phyloP scores from a whole-genome alignment of 2,113 vertebrate genomes.

The Pygoscelis antarcticus region DNA sequence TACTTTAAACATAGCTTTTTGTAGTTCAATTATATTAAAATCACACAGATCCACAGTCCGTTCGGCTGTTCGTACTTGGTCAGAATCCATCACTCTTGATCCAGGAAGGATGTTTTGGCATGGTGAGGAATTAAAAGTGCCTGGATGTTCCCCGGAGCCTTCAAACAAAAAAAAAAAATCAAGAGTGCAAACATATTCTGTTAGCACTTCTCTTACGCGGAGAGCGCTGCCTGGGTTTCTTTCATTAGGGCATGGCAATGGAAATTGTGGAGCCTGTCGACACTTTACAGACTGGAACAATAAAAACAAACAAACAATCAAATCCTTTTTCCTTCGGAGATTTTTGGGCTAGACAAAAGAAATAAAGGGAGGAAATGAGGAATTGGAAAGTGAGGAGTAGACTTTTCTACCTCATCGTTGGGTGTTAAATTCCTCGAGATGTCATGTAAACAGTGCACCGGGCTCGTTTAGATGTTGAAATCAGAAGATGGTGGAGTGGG shows the following conservation, averaged over 20 bases:
- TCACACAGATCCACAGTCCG: not conserved
- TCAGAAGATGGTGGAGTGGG: not conserved
- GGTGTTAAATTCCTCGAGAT: not conserved
- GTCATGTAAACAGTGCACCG: fast-evolving
- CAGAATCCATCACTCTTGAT: not conserved
- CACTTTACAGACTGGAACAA: not conserved
- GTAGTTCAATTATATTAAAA: not conserved
- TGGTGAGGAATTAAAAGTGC: not conserved
- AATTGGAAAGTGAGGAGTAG: not conserved
- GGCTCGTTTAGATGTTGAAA: not conserved
- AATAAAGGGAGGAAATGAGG: not conserved
- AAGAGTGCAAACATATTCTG: conserved; percentile 16
- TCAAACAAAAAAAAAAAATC: not conserved
- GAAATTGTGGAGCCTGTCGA: conserved; percentile 23
- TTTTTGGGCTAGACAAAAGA: not conserved
- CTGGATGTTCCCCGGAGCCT: not conserved
- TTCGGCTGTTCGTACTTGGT: not conserved
- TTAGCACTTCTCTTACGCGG: not conserved
- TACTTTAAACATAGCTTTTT: not conserved
- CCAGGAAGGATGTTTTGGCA: not conserved
- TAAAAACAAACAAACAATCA: conserved; percentile 18
- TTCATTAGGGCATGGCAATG: not conserved
- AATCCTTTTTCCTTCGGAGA: not conserved
- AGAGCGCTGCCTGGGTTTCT: not conserved
- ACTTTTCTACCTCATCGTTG: not conserved